Conservation (phyloP, 2,113 vertebrate species). For the Camelus dromedarius region DNA sequence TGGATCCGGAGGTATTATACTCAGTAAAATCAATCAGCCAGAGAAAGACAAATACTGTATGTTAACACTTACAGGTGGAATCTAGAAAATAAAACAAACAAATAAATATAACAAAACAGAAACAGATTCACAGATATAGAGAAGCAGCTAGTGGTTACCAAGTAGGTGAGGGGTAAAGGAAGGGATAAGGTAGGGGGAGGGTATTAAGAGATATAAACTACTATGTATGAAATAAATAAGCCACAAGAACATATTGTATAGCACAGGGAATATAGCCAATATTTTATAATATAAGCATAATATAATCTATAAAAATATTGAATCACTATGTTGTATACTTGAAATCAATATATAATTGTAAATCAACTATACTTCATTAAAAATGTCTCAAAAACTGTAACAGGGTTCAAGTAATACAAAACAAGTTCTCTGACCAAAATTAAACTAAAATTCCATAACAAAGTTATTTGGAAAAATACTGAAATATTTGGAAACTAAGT, state of each 20-base stretch:
- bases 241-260: background rate
- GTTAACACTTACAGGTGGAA: background rate
- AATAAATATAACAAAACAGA: background rate
- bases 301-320: background rate
- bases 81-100: background rate
- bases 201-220: background rate
- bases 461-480: background rate
- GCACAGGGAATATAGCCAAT: background rate
- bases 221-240: background rate
- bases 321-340: background rate
- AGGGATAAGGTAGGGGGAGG: background rate
- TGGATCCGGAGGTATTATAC: background rate
- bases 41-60: background rate
- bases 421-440: background rate
- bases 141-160: background rate
- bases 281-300: background rate
- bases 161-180: no score
- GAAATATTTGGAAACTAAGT: constrained; percentile 11
- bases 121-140: background rate
- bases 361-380: background rate
- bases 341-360: background rate
- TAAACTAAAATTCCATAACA: constrained; percentile 23
- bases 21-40: background rate
- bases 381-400: background rate
- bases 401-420: background rate